Evolutionary conservation across 2,797 vertebrate species (phyloP), one percentile per base, ranked within the genome.

Genomic region (Steatocranus sp.): DNA sequence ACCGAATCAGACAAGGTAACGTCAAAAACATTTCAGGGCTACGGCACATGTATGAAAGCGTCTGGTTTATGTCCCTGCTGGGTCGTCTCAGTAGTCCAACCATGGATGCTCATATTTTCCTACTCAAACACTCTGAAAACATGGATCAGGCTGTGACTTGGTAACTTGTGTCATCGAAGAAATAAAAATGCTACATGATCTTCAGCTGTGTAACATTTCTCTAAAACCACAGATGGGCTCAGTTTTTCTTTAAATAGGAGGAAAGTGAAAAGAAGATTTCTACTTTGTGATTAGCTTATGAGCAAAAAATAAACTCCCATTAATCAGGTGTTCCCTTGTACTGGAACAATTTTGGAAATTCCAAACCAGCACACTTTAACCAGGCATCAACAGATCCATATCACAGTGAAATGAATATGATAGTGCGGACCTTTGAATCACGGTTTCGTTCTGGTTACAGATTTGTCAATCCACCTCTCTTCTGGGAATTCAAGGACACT

Each of bases 401-500:
- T 17, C 63, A 27, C 14, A 17, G 38, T 27, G 15, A 70, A 46
- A 41, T 5, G 0, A 68, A 43, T 68, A 68, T 6, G 63, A 18
- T 0, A 17, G 20, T 27, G 38, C 5, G 20, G 14, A 43, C 2
- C 0, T 43, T 66, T 41, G 20, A 14, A 25, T 68, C n/a, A 0
- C 8, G 14, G 8, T 68, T 43, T 70, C 0, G 2, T 36, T 61
- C 32, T 61, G 58, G 61, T 25, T 25, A 41, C 36, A 66, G 34
- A 66, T 15, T 66, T 70, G 38, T 70, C 23, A 18, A 0, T 2
- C 63, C 66, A 18, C 20, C 23, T 25, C 41, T 25, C 27, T 49
- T 48, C 4, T 32, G 54, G 49, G 58, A 82, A 61, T 79, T 78
- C 48, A 88, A 89, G 89, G 83, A 87, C 88, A 87, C 87, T 89